phyloP scores from a whole-genome alignment of 2,888 invertebrate species.

The Tachina lurida region DNA sequence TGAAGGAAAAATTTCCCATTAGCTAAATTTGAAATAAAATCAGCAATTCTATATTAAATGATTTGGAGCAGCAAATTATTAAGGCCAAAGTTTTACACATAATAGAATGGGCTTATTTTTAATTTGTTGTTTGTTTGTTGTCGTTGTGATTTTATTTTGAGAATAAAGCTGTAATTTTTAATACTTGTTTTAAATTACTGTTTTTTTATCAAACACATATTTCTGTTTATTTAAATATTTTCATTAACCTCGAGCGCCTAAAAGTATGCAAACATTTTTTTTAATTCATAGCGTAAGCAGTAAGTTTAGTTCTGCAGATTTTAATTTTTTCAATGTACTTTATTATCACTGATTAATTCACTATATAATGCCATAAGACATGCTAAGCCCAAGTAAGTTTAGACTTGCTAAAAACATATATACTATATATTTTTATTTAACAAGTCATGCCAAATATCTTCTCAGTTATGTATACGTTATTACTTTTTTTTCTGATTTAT shows the following conservation, averaged over 20 bases:
- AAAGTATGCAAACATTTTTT: too few species aligned
- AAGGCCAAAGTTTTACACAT: neutral
- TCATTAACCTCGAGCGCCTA: too few species aligned
- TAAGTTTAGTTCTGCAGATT: neutral
- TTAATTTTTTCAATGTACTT: neutral
- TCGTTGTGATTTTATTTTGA: too few species aligned
- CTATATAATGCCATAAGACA: neutral
- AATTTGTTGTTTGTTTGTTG: too few species aligned
- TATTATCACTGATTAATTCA: neutral
- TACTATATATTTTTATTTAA: neutral
- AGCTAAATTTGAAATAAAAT: neutral
- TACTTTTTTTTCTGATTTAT: neutral
- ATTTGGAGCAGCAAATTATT: neutral
- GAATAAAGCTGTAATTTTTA: too few species aligned
- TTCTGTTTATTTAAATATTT: too few species aligned
- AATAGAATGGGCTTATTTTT: too few species aligned
- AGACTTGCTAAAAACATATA: neutral
- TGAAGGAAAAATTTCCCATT: neutral
- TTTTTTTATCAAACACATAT: too few species aligned
- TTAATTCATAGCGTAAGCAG: too few species aligned
- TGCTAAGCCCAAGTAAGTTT: conserved; percentile 25
- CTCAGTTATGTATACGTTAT: neutral
- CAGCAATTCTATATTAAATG: neutral
- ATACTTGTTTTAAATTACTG: too few species aligned
- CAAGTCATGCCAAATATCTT: neutral